Evolutionary conservation across 2,888 invertebrate species (phyloP), one percentile per base, ranked within the genome.

Genomic region (Lycia hirtaria): DNA sequence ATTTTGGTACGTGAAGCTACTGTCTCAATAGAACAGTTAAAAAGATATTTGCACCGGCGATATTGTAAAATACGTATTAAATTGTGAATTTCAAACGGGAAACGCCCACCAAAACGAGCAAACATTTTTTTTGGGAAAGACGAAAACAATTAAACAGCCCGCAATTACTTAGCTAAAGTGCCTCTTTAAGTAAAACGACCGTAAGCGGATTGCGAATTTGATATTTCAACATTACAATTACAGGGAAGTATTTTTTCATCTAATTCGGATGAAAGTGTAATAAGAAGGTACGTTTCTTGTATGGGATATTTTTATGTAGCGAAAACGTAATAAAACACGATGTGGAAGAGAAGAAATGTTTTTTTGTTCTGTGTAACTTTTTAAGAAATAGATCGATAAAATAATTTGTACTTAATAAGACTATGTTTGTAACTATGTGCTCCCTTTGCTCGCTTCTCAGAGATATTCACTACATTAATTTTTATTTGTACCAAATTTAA

Each of bases 101-200:
- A 24, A 2, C n/a, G 3, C 1, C n/a, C 10, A 17, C 22, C 28
- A 14, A 35, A 26, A 37, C n/a, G 28, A 38, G 30, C 10, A 12
- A 41, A 41, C 26, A 28, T 35, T 41, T 37, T 53, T 53, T 12
- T 4, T 7, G 22, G 43, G 6, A 44, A 35, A 47, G 12, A 26
- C 38, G 14, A 59, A 37, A 56, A 17, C 58, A 28, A 48, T 45
- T 58, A 45, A 40, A 41, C 45, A 45, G 37, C 38, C 37, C 40
- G 14, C 48, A 53, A 59, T 62, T 62, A 62, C 50, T 44, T 52
- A 37, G 30, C 56, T 59, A 45, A 59, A 62, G 58, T 56, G 59
- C 47, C 47, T 59, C 43, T 55, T 56, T 24, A 50, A 22, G 47
- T 48, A 49, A 53, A 52, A 53, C 35, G 56, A 37, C 26, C 24